These are phyloP conservation scores for Enteromius anoplus DNA, from an alignment of 2,797 vertebrate genomes.

Conservation along the genomic window DNA sequence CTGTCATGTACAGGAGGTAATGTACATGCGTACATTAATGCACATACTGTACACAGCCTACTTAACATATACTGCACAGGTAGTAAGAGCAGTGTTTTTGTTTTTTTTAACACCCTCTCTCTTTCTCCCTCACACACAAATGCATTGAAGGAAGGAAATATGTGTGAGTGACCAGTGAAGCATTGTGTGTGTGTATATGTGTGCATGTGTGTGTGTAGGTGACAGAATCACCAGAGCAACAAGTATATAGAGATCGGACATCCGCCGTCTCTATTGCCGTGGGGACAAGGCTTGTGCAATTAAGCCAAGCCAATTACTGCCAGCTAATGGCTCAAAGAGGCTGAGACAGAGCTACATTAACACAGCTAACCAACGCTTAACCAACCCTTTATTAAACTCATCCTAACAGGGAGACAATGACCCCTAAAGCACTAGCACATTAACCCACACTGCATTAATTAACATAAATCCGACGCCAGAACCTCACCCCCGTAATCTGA, in stretches of 20 bases:
- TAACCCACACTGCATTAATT: slow-evolving; percentile 19
- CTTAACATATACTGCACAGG: neutral
- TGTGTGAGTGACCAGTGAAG: slow-evolving; percentile 10
- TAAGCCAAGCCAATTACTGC: slow-evolving; percentile 42
- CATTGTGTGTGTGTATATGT: neutral
- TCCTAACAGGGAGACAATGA: slow-evolving; percentile 40
- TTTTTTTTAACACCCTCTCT: neutral
- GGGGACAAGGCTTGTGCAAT: slow-evolving; percentile 38
- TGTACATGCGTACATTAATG: neutral
- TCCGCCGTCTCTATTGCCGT: slow-evolving; percentile 31
- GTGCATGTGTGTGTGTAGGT: neutral
- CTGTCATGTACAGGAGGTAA: neutral
- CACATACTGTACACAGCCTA: neutral
- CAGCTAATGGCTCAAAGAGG: slow-evolving; percentile 25
- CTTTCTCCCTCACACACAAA: neutral
- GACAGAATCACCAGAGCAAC: slow-evolving; percentile 25
- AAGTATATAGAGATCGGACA: slow-evolving; percentile 16
- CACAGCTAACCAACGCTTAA: slow-evolving; percentile 35
- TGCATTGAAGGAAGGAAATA: neutral
- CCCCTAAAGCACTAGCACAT: slow-evolving; percentile 36
- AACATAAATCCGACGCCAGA: slow-evolving; percentile 2
- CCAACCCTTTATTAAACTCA: slow-evolving; percentile 38
- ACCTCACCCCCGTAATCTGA: slow-evolving; percentile 1
- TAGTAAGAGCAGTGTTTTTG: neutral
- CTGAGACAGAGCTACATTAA: slow-evolving; percentile 30